Conservation (phyloP, 2,113 vertebrate species). For the Hippocampus guttulatus region DNA sequence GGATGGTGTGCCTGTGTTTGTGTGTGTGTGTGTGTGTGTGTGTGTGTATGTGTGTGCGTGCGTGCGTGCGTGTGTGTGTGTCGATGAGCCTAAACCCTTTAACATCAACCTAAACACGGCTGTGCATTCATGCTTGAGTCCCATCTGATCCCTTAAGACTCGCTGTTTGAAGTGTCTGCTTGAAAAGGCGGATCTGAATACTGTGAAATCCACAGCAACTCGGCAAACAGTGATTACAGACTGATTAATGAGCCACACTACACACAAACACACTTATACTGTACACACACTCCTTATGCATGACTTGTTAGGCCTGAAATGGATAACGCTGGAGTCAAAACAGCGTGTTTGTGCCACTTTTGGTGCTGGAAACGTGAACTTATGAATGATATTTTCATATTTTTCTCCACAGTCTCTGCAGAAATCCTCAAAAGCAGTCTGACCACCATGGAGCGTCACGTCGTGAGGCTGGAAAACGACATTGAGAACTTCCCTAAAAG, state of each 20-base stretch:
- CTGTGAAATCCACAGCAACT: slow-evolving; percentile 54
- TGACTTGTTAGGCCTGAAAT: slow-evolving; percentile 47
- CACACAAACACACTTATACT: slow-evolving; percentile 5
- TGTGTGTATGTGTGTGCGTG: not conserved
- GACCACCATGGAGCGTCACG: slow-evolving; percentile 84
- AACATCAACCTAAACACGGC: slow-evolving; percentile 48
- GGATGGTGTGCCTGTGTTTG: not conserved
- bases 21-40: not conserved
- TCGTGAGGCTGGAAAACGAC: slow-evolving; percentile 83
- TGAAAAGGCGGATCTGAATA: slow-evolving; percentile 69
- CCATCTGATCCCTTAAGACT: slow-evolving; percentile 64
- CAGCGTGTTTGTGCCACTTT: not conserved
- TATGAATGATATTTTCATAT: slow-evolving; percentile 6
- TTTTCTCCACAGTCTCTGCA: slow-evolving; percentile 81
- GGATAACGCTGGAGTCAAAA: slow-evolving; percentile 1
- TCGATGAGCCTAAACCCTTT: slow-evolving; percentile 56
- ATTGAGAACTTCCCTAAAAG: slow-evolving; percentile 85
- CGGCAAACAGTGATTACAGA: slow-evolving; percentile 69
- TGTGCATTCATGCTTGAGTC: slow-evolving; percentile 41
- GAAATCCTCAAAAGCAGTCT: slow-evolving; percentile 89
- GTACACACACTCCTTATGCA: not conserved
- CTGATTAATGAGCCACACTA: slow-evolving; percentile 67
- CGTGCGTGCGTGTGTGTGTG: slow-evolving; percentile 3
- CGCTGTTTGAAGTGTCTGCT: slow-evolving; percentile 69
- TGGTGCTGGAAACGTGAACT: not conserved